A percentile compares a stretch with the other conserved stretches of the same genome.
phyloP scores from a whole-genome alignment of 2,888 invertebrate species.

The Camponotus fellah region DNA sequence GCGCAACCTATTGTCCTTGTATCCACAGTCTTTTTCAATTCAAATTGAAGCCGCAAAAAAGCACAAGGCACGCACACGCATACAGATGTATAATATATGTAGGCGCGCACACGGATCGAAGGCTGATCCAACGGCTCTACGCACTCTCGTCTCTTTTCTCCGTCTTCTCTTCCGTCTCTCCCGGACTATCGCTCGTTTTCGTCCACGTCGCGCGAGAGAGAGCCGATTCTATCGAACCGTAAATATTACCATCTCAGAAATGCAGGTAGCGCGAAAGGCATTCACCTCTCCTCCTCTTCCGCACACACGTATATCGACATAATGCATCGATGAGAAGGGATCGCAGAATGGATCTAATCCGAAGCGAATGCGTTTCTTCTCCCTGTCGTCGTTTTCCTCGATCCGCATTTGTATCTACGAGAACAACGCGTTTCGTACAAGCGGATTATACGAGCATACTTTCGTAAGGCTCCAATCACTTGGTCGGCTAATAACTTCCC shows the following conservation, averaged over 20 bases:
- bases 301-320: conserved; percentile 7
- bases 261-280: conserved; percentile 63
- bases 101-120: conserved; percentile 45
- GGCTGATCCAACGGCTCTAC: conserved; percentile 71
- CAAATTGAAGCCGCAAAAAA: conserved; percentile 85
- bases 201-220: conserved; percentile 76
- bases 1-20: conserved; percentile 84
- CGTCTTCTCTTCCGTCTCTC: conserved; percentile 12
- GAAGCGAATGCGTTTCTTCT: conserved; percentile 19
- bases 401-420: conserved; percentile 11
- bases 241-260: conserved; percentile 84
- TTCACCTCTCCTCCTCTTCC: conserved; percentile 44
- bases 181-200: conserved; percentile 64
- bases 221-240: conserved; percentile 85
- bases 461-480: conserved; percentile 4
- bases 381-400: conserved; percentile 2
- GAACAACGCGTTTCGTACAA: neutral
- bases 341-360: conserved; percentile 29
- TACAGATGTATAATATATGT: conserved; percentile 61
- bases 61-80: conserved; percentile 79
- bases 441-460: conserved; percentile 18
- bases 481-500: conserved; percentile 32
- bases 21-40: conserved; percentile 85
- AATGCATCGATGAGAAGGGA: conserved; percentile 22
- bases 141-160: conserved; percentile 10